Evolutionary conservation across 2,113 vertebrate species (phyloP).

Genomic region (Mirza zaza): DNA sequence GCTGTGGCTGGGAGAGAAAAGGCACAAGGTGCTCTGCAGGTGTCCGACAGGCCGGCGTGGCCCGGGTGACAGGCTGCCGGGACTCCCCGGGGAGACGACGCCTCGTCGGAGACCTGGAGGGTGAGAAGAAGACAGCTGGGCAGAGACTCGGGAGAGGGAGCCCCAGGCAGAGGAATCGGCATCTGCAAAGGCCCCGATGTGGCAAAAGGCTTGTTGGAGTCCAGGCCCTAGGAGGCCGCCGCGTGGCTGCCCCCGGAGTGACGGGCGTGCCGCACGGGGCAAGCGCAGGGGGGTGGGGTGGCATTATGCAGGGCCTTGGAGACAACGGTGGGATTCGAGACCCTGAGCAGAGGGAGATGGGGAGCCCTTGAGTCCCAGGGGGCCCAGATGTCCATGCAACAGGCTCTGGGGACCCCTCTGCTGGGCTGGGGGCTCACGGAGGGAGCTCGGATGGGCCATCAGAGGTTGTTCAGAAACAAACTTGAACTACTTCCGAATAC

Average conservation of each 20-base stretch:
- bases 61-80: background rate
- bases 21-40: background rate
- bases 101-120: background rate
- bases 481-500: background rate
- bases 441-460: background rate
- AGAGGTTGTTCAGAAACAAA: background rate
- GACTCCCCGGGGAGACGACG: background rate
- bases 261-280: background rate
- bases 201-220: background rate
- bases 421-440: background rate
- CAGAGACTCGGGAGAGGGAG: background rate
- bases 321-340: no score
- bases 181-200: background rate
- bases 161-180: background rate
- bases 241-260: background rate
- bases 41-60: fast-evolving
- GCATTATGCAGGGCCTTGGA: fast-evolving
- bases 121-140: background rate
- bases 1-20: background rate
- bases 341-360: background rate
- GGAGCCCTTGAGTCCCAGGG: fast-evolving
- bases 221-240: background rate
- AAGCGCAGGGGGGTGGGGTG: fast-evolving
- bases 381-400: no score
- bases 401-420: background rate